Evolutionary conservation across 1,140 invertebrate genomes (phyloP).

Genomic region (Hestina assimilis): DNA sequence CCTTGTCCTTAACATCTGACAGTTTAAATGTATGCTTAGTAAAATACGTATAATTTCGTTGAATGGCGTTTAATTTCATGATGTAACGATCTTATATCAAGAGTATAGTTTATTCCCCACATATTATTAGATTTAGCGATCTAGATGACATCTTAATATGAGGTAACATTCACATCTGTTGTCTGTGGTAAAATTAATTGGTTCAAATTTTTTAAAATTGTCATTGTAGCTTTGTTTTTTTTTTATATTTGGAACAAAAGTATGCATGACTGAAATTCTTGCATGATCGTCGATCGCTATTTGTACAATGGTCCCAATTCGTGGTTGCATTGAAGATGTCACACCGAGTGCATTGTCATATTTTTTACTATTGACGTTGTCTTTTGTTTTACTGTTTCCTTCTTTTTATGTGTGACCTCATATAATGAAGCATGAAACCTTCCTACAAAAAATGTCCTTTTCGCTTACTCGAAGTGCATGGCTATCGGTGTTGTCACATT

Average conservation of each 20-base stretch:
- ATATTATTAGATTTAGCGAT: slow-evolving; percentile 43
- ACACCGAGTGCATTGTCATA: neutral
- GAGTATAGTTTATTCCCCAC: slow-evolving; percentile 15
- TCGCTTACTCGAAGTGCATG: slow-evolving; percentile 68
- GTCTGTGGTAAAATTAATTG: slow-evolving; percentile 7
- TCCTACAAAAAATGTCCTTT: slow-evolving; percentile 36
- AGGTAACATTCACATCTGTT: slow-evolving; percentile 42
- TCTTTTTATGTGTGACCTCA: slow-evolving; percentile 56
- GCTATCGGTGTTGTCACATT: slow-evolving; percentile 56
- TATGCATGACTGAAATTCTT: slow-evolving; percentile 17
- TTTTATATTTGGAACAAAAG: slow-evolving; percentile 6
- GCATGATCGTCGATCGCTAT: slow-evolving; percentile 20
- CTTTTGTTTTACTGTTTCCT: slow-evolving; percentile 45
- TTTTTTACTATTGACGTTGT: slow-evolving; percentile 45
- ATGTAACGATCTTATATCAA: slow-evolving; percentile 25
- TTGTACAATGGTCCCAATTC: neutral
- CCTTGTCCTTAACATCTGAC: slow-evolving; percentile 6
- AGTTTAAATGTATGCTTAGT: slow-evolving; percentile 2
- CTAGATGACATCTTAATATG: slow-evolving; percentile 45
- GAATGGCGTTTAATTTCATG: neutral
- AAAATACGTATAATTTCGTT: neutral
- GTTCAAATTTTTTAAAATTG: slow-evolving; percentile 25
- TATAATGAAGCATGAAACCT: slow-evolving; percentile 65
- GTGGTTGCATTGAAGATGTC: too few relatives aligned
- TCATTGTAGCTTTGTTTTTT: slow-evolving; percentile 38